Base-by-base conservation (phyloP, 2,888 invertebrate species). In the Athripsodes cinereus region DNA sequence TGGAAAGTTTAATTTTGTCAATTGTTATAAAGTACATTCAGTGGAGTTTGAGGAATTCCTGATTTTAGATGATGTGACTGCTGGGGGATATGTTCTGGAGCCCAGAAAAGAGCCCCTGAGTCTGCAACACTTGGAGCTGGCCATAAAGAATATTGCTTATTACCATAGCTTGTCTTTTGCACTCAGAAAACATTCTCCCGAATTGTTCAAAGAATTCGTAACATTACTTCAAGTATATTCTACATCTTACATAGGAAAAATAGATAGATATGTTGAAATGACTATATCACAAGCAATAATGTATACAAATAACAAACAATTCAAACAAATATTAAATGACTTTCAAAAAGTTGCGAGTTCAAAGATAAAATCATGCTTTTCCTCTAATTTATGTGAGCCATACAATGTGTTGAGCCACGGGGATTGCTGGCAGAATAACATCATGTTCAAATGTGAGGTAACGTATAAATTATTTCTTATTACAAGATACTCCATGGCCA, bases 401-500 rank as follows among this genome's bases (percentile, higher is more conserved):
- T 59, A 52, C 21, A 55, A 55, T 40, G 59, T 59, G 13, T 19
- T 59, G 5, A 55, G 59, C 13, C 57, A 57, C 19, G 60, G 57
- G 55, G 57, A 60, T n/a, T 57, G 50, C 31, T 60, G 54, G 60
- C 35, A 46, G 8, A 60, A 60, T 26, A 68, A 72, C 68, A 59
- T 74, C 71, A 60, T 73, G 68, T 60, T 75, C 73, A 63, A 73
- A 71, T 58, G 74, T 67, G 50, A 71, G 74, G 31, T 75, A 71
- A 18, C 19, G 6, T 31, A 31, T 31, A n/a, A n/a, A n/a, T n/a
- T n/a, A n/a, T n/a, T n/a, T n/a, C n/a, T n/a, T n/a, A n/a, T n/a
- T n/a, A n/a, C n/a, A n/a, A n/a, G n/a, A n/a, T n/a, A n/a, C n/a
- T n/a, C n/a, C n/a, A n/a, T n/a, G n/a, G n/a, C n/a, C n/a, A n/a